phyloP scores from a whole-genome alignment of 53 echinoderm and acorn worm genomes.

The Arbacia lixula region DNA sequence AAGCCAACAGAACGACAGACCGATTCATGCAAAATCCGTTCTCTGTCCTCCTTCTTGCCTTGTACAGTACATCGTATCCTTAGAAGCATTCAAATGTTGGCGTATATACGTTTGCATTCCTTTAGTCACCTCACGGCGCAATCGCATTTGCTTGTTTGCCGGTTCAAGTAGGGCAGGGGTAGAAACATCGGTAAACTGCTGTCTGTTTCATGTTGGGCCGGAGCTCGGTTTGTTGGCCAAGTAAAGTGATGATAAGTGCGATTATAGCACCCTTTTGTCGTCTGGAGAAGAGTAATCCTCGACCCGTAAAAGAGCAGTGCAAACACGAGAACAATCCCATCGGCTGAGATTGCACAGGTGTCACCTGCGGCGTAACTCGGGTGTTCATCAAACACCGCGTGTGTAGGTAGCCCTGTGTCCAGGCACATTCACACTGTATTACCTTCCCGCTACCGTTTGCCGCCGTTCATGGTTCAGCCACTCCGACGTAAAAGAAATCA shows the following conservation, averaged over 20 bases:
- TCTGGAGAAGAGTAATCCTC: conserved; percentile 21
- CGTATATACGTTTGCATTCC: too few relatives aligned
- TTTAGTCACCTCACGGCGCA: conserved; percentile 4
- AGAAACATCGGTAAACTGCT: background rate
- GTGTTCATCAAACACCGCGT: conserved; percentile 36
- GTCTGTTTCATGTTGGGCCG: background rate
- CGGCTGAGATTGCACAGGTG: conserved; percentile 50
- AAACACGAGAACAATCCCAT: conserved; percentile 29
- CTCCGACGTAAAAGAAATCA: too few relatives aligned
- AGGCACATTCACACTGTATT: too few relatives aligned
- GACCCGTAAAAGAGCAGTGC: conserved; percentile 36
- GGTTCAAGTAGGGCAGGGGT: background rate
- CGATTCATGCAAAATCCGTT: too few relatives aligned
- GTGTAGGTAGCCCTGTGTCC: too few relatives aligned
- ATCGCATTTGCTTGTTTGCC: conserved; percentile 6
- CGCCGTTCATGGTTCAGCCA: too few relatives aligned
- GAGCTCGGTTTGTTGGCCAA: conserved; percentile 3
- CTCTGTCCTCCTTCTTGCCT: too few relatives aligned
- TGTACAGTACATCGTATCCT: too few relatives aligned
- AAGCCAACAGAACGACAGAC: too few relatives aligned
- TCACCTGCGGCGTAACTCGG: conserved; percentile 23
- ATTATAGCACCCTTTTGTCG: conserved; percentile 50
- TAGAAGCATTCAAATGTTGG: too few relatives aligned
- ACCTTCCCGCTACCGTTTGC: too few relatives aligned
- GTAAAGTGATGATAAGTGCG: conserved; percentile 14